Conservation (phyloP, 2,888 invertebrate species). For the Melangyna quadrimaculata region DNA sequence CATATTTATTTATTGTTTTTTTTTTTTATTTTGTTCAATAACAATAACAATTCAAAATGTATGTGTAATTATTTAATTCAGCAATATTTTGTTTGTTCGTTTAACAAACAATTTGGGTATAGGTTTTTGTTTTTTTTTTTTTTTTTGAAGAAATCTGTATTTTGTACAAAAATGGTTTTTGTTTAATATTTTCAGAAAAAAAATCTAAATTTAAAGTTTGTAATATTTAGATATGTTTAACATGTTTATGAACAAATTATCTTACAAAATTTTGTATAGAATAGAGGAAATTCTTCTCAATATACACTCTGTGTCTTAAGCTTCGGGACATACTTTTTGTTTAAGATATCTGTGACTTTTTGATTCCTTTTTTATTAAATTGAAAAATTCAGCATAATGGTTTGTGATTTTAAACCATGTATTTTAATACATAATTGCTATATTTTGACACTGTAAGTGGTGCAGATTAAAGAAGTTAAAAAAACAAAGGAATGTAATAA, state of each 20-base stretch:
- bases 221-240: conserved; percentile 50
- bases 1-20: not conserved
- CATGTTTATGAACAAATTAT: not conserved
- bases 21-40: not conserved
- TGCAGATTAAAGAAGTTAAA: too few species aligned
- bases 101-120: not conserved
- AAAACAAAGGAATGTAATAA: too few species aligned
- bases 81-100: not conserved
- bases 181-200: not conserved
- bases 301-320: not conserved
- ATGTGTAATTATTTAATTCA: conserved; percentile 1
- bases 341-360: too few species aligned
- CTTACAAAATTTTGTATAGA: not conserved
- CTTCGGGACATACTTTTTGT: not conserved
- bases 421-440: too few species aligned
- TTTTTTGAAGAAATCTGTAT: not conserved
- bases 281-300: not conserved
- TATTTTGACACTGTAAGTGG: too few species aligned
- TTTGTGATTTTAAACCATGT: too few species aligned
- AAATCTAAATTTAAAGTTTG: not conserved
- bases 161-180: not conserved
- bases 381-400: too few species aligned
- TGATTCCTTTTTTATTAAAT: too few species aligned
- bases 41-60: not conserved
- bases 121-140: not conserved